Percentiles rank a stretch among this genome's conserved stretches.
Conservation (phyloP, 2,797 vertebrate species). For the Syngnathus acus region DNA sequence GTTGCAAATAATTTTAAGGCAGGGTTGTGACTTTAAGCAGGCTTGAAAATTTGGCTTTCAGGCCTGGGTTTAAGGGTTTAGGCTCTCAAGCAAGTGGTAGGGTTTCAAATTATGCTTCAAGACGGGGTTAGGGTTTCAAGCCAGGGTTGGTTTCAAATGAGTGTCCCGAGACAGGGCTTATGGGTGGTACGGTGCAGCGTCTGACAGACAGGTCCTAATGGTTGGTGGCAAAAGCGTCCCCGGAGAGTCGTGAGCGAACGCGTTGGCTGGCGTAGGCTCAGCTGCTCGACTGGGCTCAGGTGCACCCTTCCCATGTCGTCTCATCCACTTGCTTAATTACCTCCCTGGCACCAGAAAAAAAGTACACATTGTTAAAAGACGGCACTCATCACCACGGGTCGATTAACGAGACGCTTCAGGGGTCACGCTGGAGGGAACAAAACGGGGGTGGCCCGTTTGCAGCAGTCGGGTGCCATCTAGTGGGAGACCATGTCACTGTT, state of each 20-base stretch:
- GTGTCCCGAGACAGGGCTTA: not conserved
- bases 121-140: not conserved
- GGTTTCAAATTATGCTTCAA: not conserved
- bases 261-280: slow-evolving; percentile 52
- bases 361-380: slow-evolving; percentile 9
- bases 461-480: slow-evolving; percentile 56
- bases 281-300: slow-evolving; percentile 67
- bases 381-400: slow-evolving; percentile 3
- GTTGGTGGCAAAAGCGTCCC: slow-evolving; percentile 72
- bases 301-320: slow-evolving; percentile 34
- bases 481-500: slow-evolving; percentile 10
- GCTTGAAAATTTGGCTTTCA: not conserved
- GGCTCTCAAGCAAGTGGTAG: no score
- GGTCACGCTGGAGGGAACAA: slow-evolving; percentile 11
- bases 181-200: slow-evolving; percentile 35
- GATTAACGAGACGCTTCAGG: not conserved
- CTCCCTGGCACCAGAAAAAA: not conserved
- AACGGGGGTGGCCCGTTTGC: slow-evolving; percentile 49
- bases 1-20: no score
- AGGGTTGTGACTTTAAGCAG: not conserved
- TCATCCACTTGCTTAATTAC: slow-evolving; percentile 4
- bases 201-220: slow-evolving; percentile 60
- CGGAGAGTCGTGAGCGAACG: slow-evolving; percentile 52
- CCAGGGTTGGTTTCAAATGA: not conserved
- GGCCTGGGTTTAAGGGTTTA: not conserved